A percentile compares a stretch with the other conserved stretches of the same genome.
Conservation (phyloP, 2,797 vertebrate species). For the Characodon lateralis region DNA sequence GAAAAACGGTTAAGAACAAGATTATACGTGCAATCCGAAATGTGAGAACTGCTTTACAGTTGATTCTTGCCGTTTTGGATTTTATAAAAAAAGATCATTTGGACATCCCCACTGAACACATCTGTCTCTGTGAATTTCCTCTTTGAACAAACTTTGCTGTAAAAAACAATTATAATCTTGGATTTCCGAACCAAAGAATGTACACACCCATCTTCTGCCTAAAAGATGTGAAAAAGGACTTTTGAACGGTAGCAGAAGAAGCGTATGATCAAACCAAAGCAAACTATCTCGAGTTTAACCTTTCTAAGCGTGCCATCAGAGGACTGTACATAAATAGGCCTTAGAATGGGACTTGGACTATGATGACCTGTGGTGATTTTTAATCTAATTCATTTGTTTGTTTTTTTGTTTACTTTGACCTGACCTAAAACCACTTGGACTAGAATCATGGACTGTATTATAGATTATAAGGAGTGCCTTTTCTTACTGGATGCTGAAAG, state of each 20-base stretch:
- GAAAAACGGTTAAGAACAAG: constrained; percentile 13
- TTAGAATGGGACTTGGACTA: constrained; percentile 31
- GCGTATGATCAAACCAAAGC: constrained; percentile 61
- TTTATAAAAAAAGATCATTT: constrained; percentile 11
- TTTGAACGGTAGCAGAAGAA: constrained; percentile 39
- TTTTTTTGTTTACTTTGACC: constrained; percentile 36
- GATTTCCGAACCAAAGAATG: constrained; percentile 75
- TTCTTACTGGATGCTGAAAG: constrained; percentile 24
- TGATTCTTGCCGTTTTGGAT: constrained; percentile 27
- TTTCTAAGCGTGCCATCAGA: constrained; percentile 46
- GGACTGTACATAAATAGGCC: constrained; percentile 56
- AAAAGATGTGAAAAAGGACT: constrained; percentile 55
- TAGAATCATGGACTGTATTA: constrained; percentile 50
- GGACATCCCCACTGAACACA: constrained; percentile 1
- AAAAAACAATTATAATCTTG: constrained; percentile 17
- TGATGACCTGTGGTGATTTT: constrained; percentile 58
- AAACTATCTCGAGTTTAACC: constrained; percentile 44
- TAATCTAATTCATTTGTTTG: constrained; percentile 37
- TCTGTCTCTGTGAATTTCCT: constrained; percentile 11
- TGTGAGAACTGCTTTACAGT: constrained; percentile 36
- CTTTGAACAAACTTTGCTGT: constrained; percentile 15
- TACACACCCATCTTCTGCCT: constrained; percentile 56
- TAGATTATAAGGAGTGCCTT: constrained; percentile 7
- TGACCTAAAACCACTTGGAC: constrained; percentile 63
- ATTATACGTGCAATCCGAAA: constrained; percentile 50